Evolutionary conservation across 92 coral and sea anemone species (phyloP).

Genomic region (Phenganax subtilis): DNA sequence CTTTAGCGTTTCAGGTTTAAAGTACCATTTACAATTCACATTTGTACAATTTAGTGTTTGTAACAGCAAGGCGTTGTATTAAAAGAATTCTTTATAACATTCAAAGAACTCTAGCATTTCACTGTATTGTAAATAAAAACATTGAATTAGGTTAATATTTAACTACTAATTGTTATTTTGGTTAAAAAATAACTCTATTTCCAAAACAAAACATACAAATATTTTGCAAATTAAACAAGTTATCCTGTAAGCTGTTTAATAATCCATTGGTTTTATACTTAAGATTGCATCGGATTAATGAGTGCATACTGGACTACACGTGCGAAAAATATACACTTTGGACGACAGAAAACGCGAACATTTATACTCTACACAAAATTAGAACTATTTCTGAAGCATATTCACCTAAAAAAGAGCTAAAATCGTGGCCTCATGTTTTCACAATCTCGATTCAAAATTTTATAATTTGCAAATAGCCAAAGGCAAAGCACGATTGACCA

Average conservation of each 20-base stretch:
- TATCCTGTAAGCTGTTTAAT: not conserved
- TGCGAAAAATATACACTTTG: not conserved
- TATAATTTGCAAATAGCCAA: not conserved
- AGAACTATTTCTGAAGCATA: not conserved
- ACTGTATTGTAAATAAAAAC: no score
- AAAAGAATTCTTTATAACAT: no score
- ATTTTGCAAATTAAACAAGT: conserved; percentile 3
- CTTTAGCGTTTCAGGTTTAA: no score
- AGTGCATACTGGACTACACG: not conserved
- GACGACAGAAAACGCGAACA: not conserved
- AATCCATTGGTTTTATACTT: not conserved
- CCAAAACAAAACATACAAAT: not conserved
- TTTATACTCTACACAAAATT: not conserved
- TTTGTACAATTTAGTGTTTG: no score
- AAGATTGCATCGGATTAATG: not conserved
- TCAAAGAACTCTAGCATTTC: no score
- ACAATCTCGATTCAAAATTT: not conserved
- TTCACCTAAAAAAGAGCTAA: not conserved
- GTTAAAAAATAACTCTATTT: conserved; percentile 1
- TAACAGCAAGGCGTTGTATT: no score
- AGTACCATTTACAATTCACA: no score
- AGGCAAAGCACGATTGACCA: not conserved
- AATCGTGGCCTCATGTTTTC: not conserved
- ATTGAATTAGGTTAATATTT: no score
- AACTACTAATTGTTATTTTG: conserved; percentile 15